Conservation (phyloP, 1,140 invertebrate species). For the Drosophila lowei region DNA sequence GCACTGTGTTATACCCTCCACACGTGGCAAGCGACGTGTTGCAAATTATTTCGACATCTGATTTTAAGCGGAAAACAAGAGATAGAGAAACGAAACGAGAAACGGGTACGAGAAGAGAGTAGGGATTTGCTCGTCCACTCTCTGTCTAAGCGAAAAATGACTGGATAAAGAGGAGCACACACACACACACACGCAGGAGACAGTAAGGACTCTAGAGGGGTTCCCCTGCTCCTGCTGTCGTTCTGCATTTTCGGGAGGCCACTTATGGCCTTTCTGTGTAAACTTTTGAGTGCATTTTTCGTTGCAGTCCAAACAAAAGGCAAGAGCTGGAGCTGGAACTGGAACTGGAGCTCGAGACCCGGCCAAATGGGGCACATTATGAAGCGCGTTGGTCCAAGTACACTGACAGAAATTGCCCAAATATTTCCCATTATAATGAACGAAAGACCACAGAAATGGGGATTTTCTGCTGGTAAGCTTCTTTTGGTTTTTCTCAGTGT, state of each 20-base stretch:
- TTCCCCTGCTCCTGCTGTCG: slow-evolving; percentile 11
- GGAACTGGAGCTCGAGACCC: slow-evolving; percentile 18
- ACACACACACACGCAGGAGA: background rate
- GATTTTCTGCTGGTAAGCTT: background rate
- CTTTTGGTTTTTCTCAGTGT: slow-evolving; percentile 9
- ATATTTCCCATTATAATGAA: no score
- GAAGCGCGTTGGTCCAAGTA: slow-evolving; percentile 20
- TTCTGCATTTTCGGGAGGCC: slow-evolving; percentile 33
- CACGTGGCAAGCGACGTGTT: slow-evolving; percentile 73
- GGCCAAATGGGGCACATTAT: slow-evolving; percentile 59
- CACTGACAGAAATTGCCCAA: slow-evolving; percentile 24
- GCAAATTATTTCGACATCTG: slow-evolving; percentile 82
- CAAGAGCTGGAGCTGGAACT: slow-evolving; percentile 14
- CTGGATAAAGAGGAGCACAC: slow-evolving; percentile 60
- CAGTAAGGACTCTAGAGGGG: slow-evolving; percentile 4
- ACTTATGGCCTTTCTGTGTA: slow-evolving; percentile 80
- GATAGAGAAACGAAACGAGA: slow-evolving; percentile 41
- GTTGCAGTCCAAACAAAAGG: slow-evolving; percentile 75
- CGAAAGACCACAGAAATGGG: background rate
- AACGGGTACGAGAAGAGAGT: slow-evolving; percentile 6
- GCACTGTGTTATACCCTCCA: no score
- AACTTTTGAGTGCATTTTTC: slow-evolving; percentile 81
- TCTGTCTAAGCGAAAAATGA: slow-evolving; percentile 75
- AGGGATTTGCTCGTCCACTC: slow-evolving; percentile 53
- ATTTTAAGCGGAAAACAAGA: slow-evolving; percentile 82